Conservation (phyloP, 2,888 invertebrate genomes). For the Andrena marginata region DNA sequence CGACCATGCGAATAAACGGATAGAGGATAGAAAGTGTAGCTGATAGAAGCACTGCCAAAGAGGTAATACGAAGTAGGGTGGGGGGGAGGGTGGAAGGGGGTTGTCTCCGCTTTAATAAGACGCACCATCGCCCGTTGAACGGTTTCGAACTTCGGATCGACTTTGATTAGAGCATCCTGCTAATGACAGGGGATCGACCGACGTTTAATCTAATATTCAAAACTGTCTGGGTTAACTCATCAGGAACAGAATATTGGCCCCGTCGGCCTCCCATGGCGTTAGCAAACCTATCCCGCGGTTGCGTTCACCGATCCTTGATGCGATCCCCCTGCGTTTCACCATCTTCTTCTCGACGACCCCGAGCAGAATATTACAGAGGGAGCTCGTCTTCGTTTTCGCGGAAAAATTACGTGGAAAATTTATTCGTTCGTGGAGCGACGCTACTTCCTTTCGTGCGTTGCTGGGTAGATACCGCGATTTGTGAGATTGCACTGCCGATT, state of each 20-base stretch:
- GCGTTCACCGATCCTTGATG: slow-evolving; percentile 52
- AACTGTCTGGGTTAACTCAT: slow-evolving; percentile 77
- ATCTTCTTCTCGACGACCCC: slow-evolving; percentile 16
- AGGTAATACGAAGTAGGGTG: neutral
- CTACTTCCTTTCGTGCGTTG: neutral
- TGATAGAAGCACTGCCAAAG: slow-evolving; percentile 35
- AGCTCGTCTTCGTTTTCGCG: slow-evolving; percentile 1
- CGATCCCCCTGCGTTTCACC: slow-evolving; percentile 23
- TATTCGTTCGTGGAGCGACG: neutral
- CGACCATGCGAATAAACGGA: slow-evolving; percentile 63
- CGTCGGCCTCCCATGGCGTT: slow-evolving; percentile 40
- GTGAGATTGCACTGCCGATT: slow-evolving; percentile 8
- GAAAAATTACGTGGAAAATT: slow-evolving; percentile 39
- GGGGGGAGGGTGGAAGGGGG: neutral
- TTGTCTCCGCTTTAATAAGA: slow-evolving; percentile 72
- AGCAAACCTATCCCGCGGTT: slow-evolving; percentile 46
- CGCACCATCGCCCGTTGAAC: slow-evolving; percentile 70
- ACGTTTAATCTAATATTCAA: slow-evolving; percentile 83
- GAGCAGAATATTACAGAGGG: slow-evolving; percentile 57
- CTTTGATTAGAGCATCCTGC: slow-evolving; percentile 83
- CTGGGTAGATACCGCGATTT: neutral
- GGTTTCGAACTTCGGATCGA: slow-evolving; percentile 75
- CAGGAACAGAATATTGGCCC: slow-evolving; percentile 67
- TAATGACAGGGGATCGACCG: slow-evolving; percentile 82
- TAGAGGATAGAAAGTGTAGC: slow-evolving; percentile 52